Conservation (phyloP, 2,888 invertebrate species). For the Cheilosia scutellata region DNA sequence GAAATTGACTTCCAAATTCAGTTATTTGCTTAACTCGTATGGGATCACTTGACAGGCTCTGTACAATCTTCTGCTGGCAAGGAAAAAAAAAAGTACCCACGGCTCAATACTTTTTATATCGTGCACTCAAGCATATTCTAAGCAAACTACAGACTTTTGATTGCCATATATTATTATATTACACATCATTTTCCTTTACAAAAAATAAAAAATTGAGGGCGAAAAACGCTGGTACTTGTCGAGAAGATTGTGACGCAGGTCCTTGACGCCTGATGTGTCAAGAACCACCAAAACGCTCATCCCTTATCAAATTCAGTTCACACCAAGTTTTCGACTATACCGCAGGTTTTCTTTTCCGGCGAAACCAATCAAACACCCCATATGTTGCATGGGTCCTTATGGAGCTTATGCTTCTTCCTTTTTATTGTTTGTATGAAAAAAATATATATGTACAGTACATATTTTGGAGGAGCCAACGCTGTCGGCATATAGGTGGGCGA, state of each 20-base stretch:
- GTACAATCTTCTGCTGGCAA: not conserved
- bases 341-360: not conserved
- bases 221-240: slow-evolving; percentile 28
- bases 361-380: slow-evolving; percentile 59
- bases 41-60: slow-evolving; percentile 10
- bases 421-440: not conserved
- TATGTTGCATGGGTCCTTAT: slow-evolving; percentile 12
- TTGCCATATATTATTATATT: slow-evolving; percentile 7
- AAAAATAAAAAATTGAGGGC: not conserved
- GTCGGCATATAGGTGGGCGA: slow-evolving; percentile 35
- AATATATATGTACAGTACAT: not conserved
- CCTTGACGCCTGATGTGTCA: slow-evolving; percentile 27
- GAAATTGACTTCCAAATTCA: slow-evolving; percentile 32
- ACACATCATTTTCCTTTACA: slow-evolving; percentile 2
- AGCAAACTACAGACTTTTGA: slow-evolving; percentile 16
- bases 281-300: slow-evolving; percentile 12
- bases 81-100: not conserved
- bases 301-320: not conserved
- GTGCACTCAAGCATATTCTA: not conserved
- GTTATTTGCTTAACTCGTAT: slow-evolving; percentile 40
- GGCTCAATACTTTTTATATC: slow-evolving; percentile 10
- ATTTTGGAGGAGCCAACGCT: not conserved
- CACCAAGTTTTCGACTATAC: slow-evolving; percentile 2
- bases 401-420: not conserved
- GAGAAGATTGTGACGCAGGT: slow-evolving; percentile 47